Base-by-base conservation (phyloP, 1,140 invertebrate genomes). In the Andrena cerasifolii region DNA sequence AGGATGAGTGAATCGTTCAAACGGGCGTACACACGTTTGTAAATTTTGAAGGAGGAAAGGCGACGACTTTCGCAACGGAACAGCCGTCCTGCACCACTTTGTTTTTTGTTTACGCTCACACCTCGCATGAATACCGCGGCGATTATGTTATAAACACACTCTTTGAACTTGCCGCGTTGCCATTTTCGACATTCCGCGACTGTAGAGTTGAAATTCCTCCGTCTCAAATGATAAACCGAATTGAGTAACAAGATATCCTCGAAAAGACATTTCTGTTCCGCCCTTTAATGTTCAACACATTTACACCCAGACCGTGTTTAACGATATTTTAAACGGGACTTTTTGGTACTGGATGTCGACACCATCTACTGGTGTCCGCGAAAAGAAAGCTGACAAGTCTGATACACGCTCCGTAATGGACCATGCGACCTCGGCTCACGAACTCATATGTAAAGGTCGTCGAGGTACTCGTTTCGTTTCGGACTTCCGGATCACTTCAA, bases 71-170 rank as follows among this genome's bases (percentile, higher is more conserved):
- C 31, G 16, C 33, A 28, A 26, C 4, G 18, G 56, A 54, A 66
- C n/a, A 62, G 51, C 65, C 24, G 45, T 61, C 72, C 56, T 70
- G 62, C 73, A 83, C 51, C 36, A 72, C 80, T 74, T 68, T 24
- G 18, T 45, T 10, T n/a, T 51, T 66, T 36, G 43, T 71, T 59
- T 21, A 58, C 51, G 49, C 21, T 21, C 36, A 54, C 62, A 53
- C 45, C 58, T 33, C 45, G 26, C 49, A 24, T 26, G 33, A 18
- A 12, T 65, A 47, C 33, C n/a, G 26, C 24, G 33, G 67, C 28
- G 31, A 65, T 65, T 74, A 74, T 74, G 8, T 65, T 74, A 74
- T 33, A 74, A n/a, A 40, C 28, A 74, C 10, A 16, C 31, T 40
- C 12, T 33, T 40, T 49, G 16, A 47, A 51, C 28, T 31, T 61